These are phyloP conservation scores for Leptinotarsa rubiginosa DNA, from an alignment of 2,888 invertebrate species.

Conservation along the genomic window DNA sequence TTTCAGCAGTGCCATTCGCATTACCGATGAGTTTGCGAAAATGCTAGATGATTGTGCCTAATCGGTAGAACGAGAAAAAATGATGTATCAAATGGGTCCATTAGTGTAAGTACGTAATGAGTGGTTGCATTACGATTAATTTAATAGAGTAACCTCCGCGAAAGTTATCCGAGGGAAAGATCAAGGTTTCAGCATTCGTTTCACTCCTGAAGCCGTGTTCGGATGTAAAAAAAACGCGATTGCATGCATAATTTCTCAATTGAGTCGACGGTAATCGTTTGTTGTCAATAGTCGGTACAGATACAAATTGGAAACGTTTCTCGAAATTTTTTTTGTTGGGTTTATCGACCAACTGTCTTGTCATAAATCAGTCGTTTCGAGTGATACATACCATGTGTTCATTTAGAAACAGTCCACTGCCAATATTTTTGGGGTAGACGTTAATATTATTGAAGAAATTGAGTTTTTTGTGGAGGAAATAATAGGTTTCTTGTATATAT, in stretches of 20 bases:
- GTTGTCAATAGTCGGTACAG: neutral
- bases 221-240: neutral
- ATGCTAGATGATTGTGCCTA: slow-evolving; percentile 8
- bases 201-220: slow-evolving; percentile 8
- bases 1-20: neutral
- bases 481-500: no score
- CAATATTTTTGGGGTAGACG: no score
- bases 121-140: slow-evolving; percentile 24
- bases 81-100: slow-evolving; percentile 16
- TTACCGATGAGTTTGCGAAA: slow-evolving; percentile 16
- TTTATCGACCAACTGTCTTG: neutral
- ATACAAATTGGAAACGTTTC: neutral
- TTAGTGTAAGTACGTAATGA: slow-evolving; percentile 24
- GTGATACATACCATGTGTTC: no score
- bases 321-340: neutral
- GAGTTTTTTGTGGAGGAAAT: no score
- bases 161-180: slow-evolving; percentile 1
- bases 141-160: slow-evolving; percentile 2
- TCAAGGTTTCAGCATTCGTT: slow-evolving; percentile 15
- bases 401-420: no score
- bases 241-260: slow-evolving; percentile 4
- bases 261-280: neutral
- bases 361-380: neutral
- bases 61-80: slow-evolving; percentile 16
- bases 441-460: no score